A percentile compares a stretch with the other conserved stretches of the same genome.
Evolutionary conservation across 2,888 invertebrate genomes (phyloP).

Genomic region (Muscina levida): DNA sequence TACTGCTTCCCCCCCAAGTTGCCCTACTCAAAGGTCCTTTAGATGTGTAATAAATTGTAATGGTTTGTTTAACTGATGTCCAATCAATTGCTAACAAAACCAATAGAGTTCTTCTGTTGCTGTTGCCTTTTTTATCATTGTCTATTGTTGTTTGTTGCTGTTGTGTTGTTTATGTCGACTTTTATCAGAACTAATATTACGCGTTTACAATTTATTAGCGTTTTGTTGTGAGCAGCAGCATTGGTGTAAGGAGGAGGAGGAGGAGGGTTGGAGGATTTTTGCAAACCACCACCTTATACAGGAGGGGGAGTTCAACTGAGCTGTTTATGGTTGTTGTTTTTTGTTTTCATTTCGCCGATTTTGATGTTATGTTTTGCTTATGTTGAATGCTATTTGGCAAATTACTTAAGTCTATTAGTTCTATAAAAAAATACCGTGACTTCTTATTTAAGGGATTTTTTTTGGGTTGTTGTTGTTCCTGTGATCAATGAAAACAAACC

Average conservation of each 20-base stretch:
- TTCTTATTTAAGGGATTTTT: conserved; percentile 49
- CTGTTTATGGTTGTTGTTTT: too few relatives aligned
- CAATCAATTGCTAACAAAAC: conserved; percentile 67
- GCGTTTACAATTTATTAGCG: conserved; percentile 58
- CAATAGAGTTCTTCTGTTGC: conserved; percentile 44
- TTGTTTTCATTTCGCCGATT: neutral
- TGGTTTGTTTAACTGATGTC: conserved; percentile 65
- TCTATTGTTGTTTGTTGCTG: conserved; percentile 26
- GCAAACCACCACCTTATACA: conserved; percentile 44
- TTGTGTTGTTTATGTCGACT: conserved; percentile 1
- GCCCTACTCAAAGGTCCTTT: neutral
- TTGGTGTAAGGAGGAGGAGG: neutral
- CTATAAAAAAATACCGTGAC: conserved; percentile 41
- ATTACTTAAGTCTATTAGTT: conserved; percentile 64
- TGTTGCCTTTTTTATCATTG: conserved; percentile 36
- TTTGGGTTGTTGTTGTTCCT: conserved; percentile 41
- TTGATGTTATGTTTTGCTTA: conserved; percentile 29
- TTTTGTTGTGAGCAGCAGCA: conserved; percentile 15
- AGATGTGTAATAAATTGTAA: conserved; percentile 65
- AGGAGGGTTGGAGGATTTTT: neutral
- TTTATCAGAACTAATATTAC: conserved; percentile 41
- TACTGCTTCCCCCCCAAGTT: neutral
- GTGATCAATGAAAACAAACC: conserved; percentile 72
- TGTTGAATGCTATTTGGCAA: conserved; percentile 41
- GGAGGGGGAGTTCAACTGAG: too few relatives aligned